A percentile compares a stretch with the other conserved stretches of the same genome.
phyloP scores from a whole-genome alignment of 30 jellyfish, hydroid and myxozoan species.

The Hydractinia echinata region DNA sequence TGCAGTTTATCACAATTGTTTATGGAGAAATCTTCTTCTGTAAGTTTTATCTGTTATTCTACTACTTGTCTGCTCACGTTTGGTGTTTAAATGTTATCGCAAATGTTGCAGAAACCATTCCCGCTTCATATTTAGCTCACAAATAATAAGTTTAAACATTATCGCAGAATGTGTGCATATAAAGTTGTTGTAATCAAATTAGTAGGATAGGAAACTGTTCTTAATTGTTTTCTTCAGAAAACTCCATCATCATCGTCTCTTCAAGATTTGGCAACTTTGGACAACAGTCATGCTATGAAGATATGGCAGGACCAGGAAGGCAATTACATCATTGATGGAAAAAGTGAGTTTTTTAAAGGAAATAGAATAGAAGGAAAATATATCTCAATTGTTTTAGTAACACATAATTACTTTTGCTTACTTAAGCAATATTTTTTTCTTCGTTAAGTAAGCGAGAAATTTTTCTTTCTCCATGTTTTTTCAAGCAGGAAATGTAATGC shows the following conservation, averaged over 20 bases:
- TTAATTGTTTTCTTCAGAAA: neutral
- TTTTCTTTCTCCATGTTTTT: no score
- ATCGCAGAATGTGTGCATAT: no score
- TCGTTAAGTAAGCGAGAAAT: no score
- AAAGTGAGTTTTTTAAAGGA: neutral
- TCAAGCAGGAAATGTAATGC: no score
- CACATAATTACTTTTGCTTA: no score
- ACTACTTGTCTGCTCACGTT: neutral
- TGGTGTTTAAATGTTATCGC: no score
- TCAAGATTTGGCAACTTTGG: slow-evolving; percentile 10
- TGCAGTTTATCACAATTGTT: slow-evolving; percentile 62
- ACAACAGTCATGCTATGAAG: neutral
- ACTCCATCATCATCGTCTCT: neutral
- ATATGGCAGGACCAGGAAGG: neutral
- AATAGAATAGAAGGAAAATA: neutral
- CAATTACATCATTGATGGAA: neutral
- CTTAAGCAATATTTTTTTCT: no score
- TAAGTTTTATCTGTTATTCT: neutral
- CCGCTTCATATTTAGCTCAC: no score
- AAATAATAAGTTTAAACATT: no score
- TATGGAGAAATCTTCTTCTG: slow-evolving; percentile 36
- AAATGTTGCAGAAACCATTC: no score
- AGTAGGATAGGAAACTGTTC: neutral
- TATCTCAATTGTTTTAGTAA: no score
- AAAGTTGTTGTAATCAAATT: no score